Percentiles rank a stretch among this genome's conserved stretches.
These are phyloP conservation scores for Leucosticte australis DNA, from an alignment of 2,113 vertebrate genomes.

Conservation along the genomic window DNA sequence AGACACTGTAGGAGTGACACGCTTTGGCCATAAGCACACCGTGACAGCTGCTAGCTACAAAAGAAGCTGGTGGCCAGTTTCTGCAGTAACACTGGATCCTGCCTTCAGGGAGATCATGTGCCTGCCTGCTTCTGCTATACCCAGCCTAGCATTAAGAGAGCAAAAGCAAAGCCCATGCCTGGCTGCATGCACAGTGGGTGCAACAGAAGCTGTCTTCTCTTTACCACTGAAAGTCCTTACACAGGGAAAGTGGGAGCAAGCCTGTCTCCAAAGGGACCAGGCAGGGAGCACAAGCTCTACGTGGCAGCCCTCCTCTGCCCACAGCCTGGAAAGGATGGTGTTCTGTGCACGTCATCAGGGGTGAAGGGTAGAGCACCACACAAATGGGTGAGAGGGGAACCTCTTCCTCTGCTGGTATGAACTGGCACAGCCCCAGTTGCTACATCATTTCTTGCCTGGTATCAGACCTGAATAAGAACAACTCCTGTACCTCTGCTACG, in stretches of 20 bases:
- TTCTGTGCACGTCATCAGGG: not conserved
- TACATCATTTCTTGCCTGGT: not conserved
- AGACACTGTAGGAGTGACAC: not conserved
- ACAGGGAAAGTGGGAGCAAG: not conserved
- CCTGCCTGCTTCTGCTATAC: not conserved
- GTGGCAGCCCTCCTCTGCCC: not conserved
- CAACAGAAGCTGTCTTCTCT: not conserved
- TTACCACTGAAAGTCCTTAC: not conserved
- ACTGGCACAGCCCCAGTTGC: not conserved
- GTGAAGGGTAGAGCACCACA: not conserved
- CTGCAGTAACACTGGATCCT: constrained; percentile 55
- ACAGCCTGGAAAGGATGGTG: not conserved
- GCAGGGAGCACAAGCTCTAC: not conserved
- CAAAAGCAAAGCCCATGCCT: not conserved
- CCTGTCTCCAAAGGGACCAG: not conserved
- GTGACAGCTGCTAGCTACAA: constrained; percentile 54
- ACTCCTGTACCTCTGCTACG: not conserved
- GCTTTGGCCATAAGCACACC: constrained; percentile 20
- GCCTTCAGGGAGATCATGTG: constrained; percentile 23
- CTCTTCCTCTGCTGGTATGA: not conserved
- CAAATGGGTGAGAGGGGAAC: rapidly evolving
- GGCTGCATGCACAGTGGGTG: not conserved
- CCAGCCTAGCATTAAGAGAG: rapidly evolving
- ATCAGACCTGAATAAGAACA: rapidly evolving
- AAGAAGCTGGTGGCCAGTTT: constrained; percentile 58